phyloP scores from a whole-genome alignment of 2,888 invertebrate genomes.

The Lycocerus yunnanus region DNA sequence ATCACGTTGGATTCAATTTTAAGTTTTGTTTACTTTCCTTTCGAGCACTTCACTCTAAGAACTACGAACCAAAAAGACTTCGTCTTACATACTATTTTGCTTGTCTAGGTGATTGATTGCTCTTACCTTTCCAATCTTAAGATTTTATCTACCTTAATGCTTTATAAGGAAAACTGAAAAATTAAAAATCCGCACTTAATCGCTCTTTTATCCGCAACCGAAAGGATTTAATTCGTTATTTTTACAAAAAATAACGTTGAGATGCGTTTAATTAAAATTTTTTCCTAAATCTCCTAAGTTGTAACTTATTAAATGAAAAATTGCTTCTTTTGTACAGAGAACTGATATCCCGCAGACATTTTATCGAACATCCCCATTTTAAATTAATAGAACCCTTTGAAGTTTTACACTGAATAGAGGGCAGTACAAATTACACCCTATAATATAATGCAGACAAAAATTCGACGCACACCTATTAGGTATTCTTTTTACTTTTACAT shows the following conservation, averaged over 20 bases:
- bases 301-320: neutral
- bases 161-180: neutral
- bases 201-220: neutral
- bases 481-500: neutral
- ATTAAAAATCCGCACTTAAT: neutral
- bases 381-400: neutral
- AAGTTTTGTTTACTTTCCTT: conserved; percentile 5
- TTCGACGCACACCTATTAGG: neutral
- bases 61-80: conserved; percentile 7
- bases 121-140: conserved; percentile 17
- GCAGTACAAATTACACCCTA: neutral
- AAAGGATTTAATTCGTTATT: neutral
- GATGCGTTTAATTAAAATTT: neutral
- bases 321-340: neutral
- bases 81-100: conserved; percentile 21
- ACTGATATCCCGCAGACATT: neutral
- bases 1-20: neutral
- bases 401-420: neutral
- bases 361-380: neutral
- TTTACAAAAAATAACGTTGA: neutral
- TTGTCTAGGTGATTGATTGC: conserved; percentile 23
- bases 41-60: conserved; percentile 3
- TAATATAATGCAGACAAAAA: neutral
- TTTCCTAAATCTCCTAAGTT: neutral
- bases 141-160: conserved; percentile 14